phyloP scores from a whole-genome alignment of 2,113 vertebrate genomes.

The Okapia johnstoni region DNA sequence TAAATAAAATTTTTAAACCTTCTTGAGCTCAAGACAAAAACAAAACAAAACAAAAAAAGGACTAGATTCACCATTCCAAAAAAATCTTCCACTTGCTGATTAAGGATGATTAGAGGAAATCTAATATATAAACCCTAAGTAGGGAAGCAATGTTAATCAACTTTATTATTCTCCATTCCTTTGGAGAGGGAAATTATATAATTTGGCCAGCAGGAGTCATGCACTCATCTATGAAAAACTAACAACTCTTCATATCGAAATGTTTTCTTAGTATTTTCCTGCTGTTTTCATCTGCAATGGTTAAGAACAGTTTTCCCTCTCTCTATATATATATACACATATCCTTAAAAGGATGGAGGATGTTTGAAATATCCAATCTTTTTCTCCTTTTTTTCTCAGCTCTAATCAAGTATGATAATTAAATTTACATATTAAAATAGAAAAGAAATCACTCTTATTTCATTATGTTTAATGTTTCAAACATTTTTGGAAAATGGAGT shows the following conservation, averaged over 20 bases:
- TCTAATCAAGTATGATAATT: neutral
- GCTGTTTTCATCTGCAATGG: neutral
- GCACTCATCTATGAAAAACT: constrained; percentile 2
- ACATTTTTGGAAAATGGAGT: neutral
- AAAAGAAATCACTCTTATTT: neutral
- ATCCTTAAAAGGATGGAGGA: neutral
- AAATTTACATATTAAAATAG: neutral
- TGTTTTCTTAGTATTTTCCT: neutral
- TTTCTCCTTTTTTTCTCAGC: neutral
- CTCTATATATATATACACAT: neutral
- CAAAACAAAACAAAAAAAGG: neutral
- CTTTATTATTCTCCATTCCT: neutral
- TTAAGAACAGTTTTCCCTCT: neutral
- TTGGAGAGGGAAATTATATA: neutral
- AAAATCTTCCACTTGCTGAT: neutral
- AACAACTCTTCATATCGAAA: neutral
- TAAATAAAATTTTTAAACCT: neutral
- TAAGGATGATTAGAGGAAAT: neutral
- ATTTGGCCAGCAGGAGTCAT: constrained; percentile 49
- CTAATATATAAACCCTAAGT: neutral
- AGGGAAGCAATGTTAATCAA: neutral
- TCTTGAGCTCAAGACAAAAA: neutral
- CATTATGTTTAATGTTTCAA: neutral
- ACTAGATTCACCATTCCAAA: neutral
- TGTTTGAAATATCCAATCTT: neutral